Evolutionary conservation across 2,113 vertebrate genomes (phyloP).

Genomic region (Chinchilla lanigera): DNA sequence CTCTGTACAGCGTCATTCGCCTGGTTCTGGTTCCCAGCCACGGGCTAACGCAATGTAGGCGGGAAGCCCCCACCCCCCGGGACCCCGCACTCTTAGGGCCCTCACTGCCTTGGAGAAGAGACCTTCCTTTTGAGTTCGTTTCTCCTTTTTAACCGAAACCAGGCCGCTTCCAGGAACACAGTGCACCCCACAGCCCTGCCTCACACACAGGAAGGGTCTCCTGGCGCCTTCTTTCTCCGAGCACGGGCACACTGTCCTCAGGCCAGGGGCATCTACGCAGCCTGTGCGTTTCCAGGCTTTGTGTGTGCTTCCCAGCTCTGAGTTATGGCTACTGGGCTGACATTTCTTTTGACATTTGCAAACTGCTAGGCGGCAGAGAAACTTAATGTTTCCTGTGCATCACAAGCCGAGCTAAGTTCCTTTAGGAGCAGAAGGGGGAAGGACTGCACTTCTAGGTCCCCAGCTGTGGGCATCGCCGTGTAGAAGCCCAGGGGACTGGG

Average conservation of each 20-base stretch:
- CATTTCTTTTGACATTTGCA: not conserved
- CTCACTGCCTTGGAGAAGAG: not conserved
- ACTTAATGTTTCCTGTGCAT: not conserved
- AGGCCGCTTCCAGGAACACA: not conserved
- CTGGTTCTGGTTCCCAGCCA: not conserved
- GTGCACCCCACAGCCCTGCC: not conserved
- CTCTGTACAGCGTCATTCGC: not conserved
- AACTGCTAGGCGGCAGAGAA: not conserved
- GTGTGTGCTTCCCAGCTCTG: not conserved
- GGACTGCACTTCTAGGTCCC: not conserved
- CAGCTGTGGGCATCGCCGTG: not conserved
- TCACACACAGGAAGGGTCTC: not conserved
- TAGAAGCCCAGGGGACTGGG: not conserved
- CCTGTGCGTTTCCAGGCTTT: not conserved
- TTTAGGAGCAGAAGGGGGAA: not conserved
- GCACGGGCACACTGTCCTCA: not conserved
- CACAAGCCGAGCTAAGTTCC: not conserved
- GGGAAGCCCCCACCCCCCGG: not conserved
- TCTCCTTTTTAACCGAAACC: not conserved
- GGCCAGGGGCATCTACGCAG: not conserved
- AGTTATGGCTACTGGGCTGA: not conserved
- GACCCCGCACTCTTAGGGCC: not conserved
- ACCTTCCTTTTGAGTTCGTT: not conserved
- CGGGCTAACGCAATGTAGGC: not conserved
- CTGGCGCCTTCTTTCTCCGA: not conserved